Evolutionary conservation across 2,888 invertebrate genomes (phyloP).

Genomic region (Syrphus vitripennis): DNA sequence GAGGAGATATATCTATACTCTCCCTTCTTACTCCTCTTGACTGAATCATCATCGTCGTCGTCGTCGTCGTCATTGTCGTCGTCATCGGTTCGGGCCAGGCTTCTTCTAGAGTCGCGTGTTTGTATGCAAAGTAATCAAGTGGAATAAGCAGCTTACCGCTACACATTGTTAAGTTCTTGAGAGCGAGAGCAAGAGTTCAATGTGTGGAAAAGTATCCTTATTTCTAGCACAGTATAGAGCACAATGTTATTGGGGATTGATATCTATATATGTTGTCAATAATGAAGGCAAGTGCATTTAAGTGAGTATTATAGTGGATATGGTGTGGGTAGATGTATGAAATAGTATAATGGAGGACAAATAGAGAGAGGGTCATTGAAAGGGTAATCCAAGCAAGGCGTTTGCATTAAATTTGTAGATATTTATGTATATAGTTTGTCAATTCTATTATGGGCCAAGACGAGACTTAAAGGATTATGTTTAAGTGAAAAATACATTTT

Average conservation of each 20-base stretch:
- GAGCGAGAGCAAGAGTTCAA: constrained; percentile 56
- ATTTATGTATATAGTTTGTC: constrained; percentile 36
- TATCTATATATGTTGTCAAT: constrained; percentile 27
- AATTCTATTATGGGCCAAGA: constrained; percentile 35
- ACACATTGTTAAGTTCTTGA: constrained; percentile 10
- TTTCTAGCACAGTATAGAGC: constrained; percentile 31
- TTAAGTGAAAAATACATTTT: neutral
- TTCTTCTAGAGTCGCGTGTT: constrained; percentile 18
- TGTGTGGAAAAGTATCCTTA: constrained; percentile 68
- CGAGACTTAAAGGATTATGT: constrained; percentile 17
- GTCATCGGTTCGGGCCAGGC: neutral
- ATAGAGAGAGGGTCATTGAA: constrained; percentile 33
- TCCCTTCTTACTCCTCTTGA: neutral
- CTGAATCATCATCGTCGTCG: neutral
- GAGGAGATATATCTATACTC: neutral
- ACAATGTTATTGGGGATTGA: constrained; percentile 52
- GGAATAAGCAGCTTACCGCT: constrained; percentile 69
- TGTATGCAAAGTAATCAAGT: constrained; percentile 71
- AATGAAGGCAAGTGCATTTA: constrained; percentile 47
- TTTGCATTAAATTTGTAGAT: constrained; percentile 47
- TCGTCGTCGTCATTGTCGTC: neutral
- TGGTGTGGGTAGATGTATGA: neutral
- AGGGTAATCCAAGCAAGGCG: constrained; percentile 25
- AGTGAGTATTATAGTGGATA: neutral
- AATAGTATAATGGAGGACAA: neutral